Base-by-base conservation (phyloP, 2,888 invertebrate species). In the Thecophora atra region DNA sequence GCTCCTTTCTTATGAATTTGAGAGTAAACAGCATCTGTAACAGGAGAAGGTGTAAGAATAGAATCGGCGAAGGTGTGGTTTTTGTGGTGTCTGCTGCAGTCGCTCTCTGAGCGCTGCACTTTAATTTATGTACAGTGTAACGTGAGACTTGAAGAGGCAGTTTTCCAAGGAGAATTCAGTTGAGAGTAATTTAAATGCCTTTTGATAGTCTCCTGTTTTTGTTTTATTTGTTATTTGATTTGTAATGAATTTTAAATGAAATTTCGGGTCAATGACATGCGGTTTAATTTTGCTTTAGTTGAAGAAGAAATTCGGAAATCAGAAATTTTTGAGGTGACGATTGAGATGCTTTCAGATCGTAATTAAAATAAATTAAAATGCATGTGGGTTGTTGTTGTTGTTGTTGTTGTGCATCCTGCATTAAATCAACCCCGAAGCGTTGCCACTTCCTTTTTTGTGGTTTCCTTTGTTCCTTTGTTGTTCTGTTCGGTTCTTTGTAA, bases 361-460 rank as follows among this genome's bases (percentile, higher is more conserved):
- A 8, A 37, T 37, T 37, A 6, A 37, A 37, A 6, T 37, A 6
- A 37, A 56, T 56, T 24, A n/a, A 24, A 24, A 24, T 56, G 56
- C 26, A 21, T 19, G n/a, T 56, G 21, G n/a, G 60, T 47, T 47
- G 47, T 47, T 47, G 47, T n/a, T 47, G 47, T 47, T 47, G 13
- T n/a, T 28, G 58, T 58, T 7, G 8, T 11, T 17, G 28, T 13
- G 63, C 37, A 24, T 52, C 51, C 62, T 70, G 26, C 21, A 37
- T 37, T 11, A 60, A 60, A 70, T 13, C 62, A 70, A 62, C 70
- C 70, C 70, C 28, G 15, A 54, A 26, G 42, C 37, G 15, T 52
- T 62, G 11, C 24, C 28, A 28, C 42, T 37, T 67, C 70, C 70
- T 70, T 54, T n/a, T 67, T 63, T 70, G 70, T 62, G 70, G 62